phyloP scores from a whole-genome alignment of 1,140 invertebrate genomes.

The Lasaia peninsularis region DNA sequence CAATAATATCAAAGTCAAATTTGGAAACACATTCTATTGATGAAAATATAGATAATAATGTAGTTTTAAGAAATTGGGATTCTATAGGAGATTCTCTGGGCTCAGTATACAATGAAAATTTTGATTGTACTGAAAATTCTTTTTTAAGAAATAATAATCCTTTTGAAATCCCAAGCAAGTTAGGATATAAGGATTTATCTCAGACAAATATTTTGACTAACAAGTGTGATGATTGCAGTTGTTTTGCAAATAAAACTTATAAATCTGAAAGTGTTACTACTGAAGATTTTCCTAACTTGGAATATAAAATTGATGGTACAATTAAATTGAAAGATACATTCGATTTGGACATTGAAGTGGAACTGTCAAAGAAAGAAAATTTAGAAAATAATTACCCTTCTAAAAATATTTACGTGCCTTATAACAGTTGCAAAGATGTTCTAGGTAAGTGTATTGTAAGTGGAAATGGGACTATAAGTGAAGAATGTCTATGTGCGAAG shows the following conservation, averaged over 20 bases:
- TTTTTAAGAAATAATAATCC: not conserved
- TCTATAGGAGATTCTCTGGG: conserved; percentile 29
- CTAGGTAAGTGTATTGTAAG: conserved; percentile 64
- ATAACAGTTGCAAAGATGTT: conserved; percentile 57
- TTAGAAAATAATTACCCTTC: conserved; percentile 18
- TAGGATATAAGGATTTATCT: not conserved
- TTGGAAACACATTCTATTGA: not conserved
- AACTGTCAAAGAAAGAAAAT: conserved; percentile 20
- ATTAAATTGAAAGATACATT: conserved; percentile 56
- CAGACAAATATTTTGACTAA: not conserved
- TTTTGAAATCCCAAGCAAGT: not conserved
- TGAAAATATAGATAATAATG: conserved; percentile 34
- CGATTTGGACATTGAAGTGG: conserved; percentile 39
- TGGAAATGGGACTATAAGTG: conserved; percentile 54
- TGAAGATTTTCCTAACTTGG: conserved; percentile 25
- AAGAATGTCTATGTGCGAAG: conserved; percentile 60
- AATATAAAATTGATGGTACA: conserved; percentile 44
- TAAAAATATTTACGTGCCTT: conserved; percentile 35
- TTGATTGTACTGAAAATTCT: not conserved
- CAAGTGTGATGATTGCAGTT: not conserved
- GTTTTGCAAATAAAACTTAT: conserved; percentile 25
- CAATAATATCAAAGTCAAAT: conserved; percentile 16
- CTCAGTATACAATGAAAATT: not conserved
- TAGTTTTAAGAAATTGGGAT: conserved; percentile 43
- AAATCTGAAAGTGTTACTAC: conserved; percentile 31